These are phyloP conservation scores for Octodon degus DNA, from an alignment of 2,113 vertebrate species.

Conservation along the genomic window DNA sequence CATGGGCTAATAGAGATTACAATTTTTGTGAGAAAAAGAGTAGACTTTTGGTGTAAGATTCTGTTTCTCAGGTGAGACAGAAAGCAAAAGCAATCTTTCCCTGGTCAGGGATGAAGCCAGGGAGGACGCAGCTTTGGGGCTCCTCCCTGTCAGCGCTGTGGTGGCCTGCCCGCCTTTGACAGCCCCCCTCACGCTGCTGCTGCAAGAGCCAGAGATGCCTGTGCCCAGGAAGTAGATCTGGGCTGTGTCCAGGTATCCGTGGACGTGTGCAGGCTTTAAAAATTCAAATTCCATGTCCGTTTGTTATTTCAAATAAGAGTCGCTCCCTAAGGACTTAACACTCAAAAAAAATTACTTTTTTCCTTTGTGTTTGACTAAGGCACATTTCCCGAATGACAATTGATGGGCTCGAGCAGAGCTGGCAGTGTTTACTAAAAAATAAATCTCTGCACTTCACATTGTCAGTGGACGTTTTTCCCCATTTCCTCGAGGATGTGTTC, in stretches of 20 bases:
- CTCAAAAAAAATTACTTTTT: constrained; percentile 23
- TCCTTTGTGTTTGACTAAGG: constrained; percentile 61
- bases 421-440: constrained; percentile 51
- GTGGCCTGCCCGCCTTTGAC: background rate
- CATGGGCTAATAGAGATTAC: background rate
- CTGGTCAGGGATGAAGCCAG: background rate
- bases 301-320: constrained; percentile 70
- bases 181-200: too few species aligned
- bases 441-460: constrained; percentile 12
- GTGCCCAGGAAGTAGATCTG: background rate
- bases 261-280: constrained; percentile 7
- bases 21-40: background rate
- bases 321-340: constrained; percentile 56
- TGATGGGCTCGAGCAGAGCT: constrained; percentile 10
- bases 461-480: background rate
- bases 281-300: constrained; percentile 64
- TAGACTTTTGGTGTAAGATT: background rate
- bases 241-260: background rate
- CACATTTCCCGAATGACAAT: constrained; percentile 55
- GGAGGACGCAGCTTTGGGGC: fast-evolving
- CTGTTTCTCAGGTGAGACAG: background rate
- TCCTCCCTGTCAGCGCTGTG: background rate
- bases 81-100: background rate
- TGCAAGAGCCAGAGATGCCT: background rate
- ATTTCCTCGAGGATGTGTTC: constrained; percentile 55